These are phyloP conservation scores for Sylvilagus bachmani DNA, from an alignment of 2,113 vertebrate genomes.

Conservation along the genomic window DNA sequence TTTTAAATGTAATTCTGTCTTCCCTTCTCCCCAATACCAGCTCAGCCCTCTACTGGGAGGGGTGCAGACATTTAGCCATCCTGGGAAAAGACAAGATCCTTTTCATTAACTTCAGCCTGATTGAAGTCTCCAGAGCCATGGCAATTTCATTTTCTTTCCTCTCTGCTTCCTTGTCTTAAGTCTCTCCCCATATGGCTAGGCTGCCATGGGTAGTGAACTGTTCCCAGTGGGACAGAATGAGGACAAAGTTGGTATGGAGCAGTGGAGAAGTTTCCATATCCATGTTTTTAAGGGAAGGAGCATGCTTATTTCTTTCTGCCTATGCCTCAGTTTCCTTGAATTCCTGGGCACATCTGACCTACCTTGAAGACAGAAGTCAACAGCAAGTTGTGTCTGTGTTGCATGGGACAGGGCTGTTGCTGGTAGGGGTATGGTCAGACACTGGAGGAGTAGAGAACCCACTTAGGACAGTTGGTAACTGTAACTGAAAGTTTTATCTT, in stretches of 20 bases:
- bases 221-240: background rate
- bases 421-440: background rate
- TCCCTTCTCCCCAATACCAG: background rate
- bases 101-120: constrained; percentile 66
- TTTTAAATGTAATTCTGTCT: constrained; percentile 65
- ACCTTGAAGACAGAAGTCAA: background rate
- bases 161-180: background rate
- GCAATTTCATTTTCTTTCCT: constrained; percentile 28
- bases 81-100: constrained; percentile 49
- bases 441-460: fast-evolving
- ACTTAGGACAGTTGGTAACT: background rate
- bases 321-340: background rate
- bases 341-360: background rate
- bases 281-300: background rate
- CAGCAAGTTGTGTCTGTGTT: background rate
- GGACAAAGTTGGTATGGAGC: background rate
- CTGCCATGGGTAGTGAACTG: background rate
- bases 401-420: background rate
- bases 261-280: background rate
- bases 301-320: background rate
- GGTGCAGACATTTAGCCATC: background rate
- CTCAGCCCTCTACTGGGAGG: background rate
- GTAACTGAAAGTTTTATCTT: background rate
- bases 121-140: constrained; percentile 57
- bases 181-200: background rate